Evolutionary conservation across 23 tunicate species (phyloP).

Genomic region (Trididemnum miniatum): DNA sequence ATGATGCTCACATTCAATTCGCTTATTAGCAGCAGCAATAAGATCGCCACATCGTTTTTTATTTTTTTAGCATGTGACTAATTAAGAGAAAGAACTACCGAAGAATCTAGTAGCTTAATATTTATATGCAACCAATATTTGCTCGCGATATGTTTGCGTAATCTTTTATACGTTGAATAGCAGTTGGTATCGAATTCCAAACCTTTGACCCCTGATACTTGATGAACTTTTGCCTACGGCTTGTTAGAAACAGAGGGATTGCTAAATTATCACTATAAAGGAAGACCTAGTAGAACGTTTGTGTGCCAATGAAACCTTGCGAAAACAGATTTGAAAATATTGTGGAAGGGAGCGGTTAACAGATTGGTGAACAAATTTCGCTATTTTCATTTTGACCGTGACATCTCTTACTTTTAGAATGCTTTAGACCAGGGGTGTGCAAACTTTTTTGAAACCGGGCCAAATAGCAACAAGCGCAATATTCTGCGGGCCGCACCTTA

Average conservation of each 20-base stretch:
- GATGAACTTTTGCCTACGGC: conserved; percentile 1
- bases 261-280: not conserved
- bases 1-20: not conserved
- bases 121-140: not conserved
- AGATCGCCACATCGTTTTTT: not conserved
- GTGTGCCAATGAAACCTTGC: no score
- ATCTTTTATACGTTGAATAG: not conserved
- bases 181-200: not conserved
- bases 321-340: not conserved
- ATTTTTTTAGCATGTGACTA: not conserved
- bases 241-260: not conserved
- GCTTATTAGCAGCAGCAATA: not conserved
- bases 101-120: not conserved
- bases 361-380: not conserved
- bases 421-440: no score
- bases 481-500: no score
- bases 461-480: no score
- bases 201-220: conserved; percentile 1
- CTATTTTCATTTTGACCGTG: not conserved
- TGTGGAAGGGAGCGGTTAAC: not conserved
- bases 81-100: not conserved
- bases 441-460: no score
- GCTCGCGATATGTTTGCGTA: not conserved
- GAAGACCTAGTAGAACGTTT: not conserved
- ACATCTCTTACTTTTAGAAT: no score